A percentile compares a stretch with the other conserved stretches of the same genome.
Conservation (phyloP, 2,888 invertebrate genomes). For the Hemaris fuciformis region DNA sequence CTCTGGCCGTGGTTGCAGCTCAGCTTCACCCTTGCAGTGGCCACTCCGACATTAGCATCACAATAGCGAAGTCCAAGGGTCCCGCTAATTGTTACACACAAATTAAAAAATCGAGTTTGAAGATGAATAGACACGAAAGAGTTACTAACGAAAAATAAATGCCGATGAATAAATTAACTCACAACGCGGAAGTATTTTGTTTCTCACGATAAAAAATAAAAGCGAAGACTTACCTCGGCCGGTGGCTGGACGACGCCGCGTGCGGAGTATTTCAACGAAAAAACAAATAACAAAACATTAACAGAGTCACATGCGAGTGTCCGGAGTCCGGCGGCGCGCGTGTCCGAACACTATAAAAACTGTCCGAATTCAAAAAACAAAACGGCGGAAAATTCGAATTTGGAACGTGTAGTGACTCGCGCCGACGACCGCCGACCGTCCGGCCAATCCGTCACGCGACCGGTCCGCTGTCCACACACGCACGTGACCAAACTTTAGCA, state of each 20-base stretch:
- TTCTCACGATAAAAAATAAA: slow-evolving; percentile 16
- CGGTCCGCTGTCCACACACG: slow-evolving; percentile 61
- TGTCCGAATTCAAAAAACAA: slow-evolving; percentile 25
- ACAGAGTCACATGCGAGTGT: slow-evolving; percentile 73
- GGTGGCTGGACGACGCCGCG: slow-evolving; percentile 35
- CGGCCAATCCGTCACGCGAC: slow-evolving; percentile 41
- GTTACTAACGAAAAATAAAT: background rate
- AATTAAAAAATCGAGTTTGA: slow-evolving; percentile 30
- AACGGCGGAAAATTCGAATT: slow-evolving; percentile 29
- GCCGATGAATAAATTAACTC: background rate
- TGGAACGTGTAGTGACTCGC: slow-evolving; percentile 30
- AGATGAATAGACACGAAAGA: background rate
- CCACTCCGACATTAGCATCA: slow-evolving; percentile 57
- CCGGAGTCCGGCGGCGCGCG: slow-evolving; percentile 47
- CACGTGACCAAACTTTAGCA: slow-evolving; percentile 67
- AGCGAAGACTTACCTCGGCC: slow-evolving; percentile 1
- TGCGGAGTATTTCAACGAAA: slow-evolving; percentile 48
- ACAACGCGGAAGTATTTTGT: slow-evolving; percentile 17
- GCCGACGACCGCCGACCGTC: slow-evolving; percentile 41
- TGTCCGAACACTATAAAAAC: slow-evolving; percentile 24
- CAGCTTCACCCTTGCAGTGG: slow-evolving; percentile 53
- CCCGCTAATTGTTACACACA: slow-evolving; percentile 46
- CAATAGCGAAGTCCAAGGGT: slow-evolving; percentile 52
- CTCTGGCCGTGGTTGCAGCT: slow-evolving; percentile 51
- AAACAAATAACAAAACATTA: slow-evolving; percentile 68